A percentile compares a stretch with the other conserved stretches of the same genome.
Evolutionary conservation across 2,113 vertebrate genomes (phyloP).

Genomic region (Struthio camelus): DNA sequence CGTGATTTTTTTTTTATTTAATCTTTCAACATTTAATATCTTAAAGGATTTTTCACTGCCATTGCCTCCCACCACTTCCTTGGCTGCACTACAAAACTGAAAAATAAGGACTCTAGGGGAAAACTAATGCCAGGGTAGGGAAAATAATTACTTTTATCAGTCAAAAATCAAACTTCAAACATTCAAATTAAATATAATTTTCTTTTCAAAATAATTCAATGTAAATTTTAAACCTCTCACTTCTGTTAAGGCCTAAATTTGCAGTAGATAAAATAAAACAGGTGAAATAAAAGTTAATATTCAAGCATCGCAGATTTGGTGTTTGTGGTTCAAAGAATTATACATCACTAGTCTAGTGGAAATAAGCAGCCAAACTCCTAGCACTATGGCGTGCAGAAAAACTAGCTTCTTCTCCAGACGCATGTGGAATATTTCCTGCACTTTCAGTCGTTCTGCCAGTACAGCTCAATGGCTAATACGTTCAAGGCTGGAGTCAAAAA

Average conservation of each 20-base stretch:
- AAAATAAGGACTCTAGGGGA: neutral
- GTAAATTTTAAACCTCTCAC: neutral
- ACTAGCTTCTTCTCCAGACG: neutral
- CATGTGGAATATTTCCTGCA: neutral
- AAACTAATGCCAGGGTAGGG: neutral
- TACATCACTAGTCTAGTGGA: neutral
- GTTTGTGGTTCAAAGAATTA: neutral
- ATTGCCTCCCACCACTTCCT: neutral
- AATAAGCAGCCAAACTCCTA: too few relatives aligned
- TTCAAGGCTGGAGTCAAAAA: neutral
- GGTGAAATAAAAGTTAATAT: neutral
- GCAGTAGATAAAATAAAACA: neutral
- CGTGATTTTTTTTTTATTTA: neutral
- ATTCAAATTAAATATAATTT: neutral
- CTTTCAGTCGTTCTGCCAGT: neutral
- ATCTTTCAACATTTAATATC: neutral
- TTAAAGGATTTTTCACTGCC: neutral
- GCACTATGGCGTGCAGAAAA: fast-evolving
- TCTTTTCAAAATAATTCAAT: neutral
- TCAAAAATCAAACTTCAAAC: neutral
- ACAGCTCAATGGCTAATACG: fast-evolving
- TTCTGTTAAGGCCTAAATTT: neutral
- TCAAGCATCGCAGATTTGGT: too few relatives aligned
- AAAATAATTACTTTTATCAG: neutral
- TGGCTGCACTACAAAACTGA: neutral